Evolutionary conservation across 2,797 vertebrate genomes (phyloP).

Genomic region (Bucorvus abyssinicus): DNA sequence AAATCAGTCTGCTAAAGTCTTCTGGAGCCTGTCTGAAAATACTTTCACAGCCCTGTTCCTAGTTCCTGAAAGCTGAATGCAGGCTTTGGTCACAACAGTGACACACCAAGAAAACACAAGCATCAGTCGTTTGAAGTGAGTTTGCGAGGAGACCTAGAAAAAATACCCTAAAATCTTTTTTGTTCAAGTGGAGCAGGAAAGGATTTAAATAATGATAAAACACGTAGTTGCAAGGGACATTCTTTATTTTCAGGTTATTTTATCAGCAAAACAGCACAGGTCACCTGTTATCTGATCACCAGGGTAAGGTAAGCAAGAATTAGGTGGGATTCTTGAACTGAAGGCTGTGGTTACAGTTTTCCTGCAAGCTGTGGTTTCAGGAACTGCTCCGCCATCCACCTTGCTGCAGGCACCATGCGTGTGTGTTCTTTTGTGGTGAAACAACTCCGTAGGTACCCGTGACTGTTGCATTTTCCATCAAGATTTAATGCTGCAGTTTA

Average conservation of each 20-base stretch:
- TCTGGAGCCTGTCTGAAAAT: not conserved
- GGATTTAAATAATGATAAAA: not conserved
- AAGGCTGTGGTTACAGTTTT: not conserved
- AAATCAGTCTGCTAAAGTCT: not conserved
- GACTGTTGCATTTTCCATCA: not conserved
- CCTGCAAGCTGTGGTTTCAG: not conserved
- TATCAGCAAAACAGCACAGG: not conserved
- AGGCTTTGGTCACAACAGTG: not conserved
- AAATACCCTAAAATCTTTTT: not conserved
- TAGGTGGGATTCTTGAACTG: not conserved
- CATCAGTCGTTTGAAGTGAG: not conserved
- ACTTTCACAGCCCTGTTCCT: not conserved
- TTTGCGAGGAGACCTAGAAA: not conserved
- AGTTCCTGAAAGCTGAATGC: not conserved
- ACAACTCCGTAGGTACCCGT: not conserved
- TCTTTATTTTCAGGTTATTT: conserved; percentile 45
- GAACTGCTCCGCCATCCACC: not conserved
- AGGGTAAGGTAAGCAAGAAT: not conserved
- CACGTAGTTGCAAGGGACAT: not conserved
- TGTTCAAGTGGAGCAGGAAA: not conserved
- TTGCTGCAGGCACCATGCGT: not conserved
- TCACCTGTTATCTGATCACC: not conserved
- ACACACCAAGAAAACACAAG: not conserved
- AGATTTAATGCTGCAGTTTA: not conserved
- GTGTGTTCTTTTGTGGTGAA: not conserved